Conservation (phyloP, 2,113 vertebrate genomes). For the Alethe castanea region DNA sequence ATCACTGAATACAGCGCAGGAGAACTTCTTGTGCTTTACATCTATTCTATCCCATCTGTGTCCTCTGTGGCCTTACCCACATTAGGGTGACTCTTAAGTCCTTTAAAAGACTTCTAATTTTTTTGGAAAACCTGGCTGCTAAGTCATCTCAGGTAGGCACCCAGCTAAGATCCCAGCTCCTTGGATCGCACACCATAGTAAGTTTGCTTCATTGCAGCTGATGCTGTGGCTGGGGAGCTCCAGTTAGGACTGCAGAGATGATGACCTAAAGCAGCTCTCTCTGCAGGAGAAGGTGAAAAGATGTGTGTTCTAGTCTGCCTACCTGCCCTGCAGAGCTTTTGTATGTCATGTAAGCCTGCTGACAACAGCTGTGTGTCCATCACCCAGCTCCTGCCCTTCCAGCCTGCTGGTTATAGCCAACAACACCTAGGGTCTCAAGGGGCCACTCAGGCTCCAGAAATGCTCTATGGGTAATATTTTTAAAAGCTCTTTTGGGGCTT, state of each 20-base stretch:
- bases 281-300: background rate
- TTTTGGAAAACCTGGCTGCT: background rate
- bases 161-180: background rate
- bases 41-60: background rate
- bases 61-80: background rate
- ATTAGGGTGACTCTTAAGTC: background rate
- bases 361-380: background rate
- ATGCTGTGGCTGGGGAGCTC: background rate
- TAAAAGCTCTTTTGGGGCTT: background rate
- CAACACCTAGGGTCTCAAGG: background rate
- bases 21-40: background rate
- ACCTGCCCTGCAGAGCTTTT: background rate
- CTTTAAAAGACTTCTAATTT: background rate
- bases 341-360: background rate
- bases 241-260: background rate
- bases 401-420: background rate
- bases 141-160: background rate
- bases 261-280: background rate
- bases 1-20: background rate
- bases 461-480: background rate
- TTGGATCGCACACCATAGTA: background rate
- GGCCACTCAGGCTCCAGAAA: background rate
- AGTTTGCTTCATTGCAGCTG: background rate
- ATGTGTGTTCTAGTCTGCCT: background rate
- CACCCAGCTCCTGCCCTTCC: background rate